Conservation (phyloP, 2,888 invertebrate species). For the Lamellibrachia columna region DNA sequence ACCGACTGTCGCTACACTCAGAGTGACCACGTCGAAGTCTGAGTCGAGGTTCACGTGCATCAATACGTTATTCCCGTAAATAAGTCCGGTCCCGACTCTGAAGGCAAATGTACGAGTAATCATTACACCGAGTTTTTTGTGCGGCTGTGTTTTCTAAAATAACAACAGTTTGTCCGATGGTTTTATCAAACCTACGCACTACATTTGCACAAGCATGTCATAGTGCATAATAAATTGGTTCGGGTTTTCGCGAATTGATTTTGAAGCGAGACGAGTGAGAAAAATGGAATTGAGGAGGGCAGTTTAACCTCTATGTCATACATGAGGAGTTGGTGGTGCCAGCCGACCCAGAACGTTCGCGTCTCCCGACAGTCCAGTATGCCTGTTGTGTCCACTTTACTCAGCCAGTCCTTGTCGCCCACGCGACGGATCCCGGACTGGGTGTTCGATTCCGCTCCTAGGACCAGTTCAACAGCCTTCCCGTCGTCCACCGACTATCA, state of each 20-base stretch:
- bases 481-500: background rate
- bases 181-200: too few species aligned
- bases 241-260: too few species aligned
- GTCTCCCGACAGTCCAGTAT: constrained; percentile 28
- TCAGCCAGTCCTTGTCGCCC: background rate
- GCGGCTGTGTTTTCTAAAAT: background rate
- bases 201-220: too few species aligned
- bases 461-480: constrained; percentile 24
- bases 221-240: too few species aligned
- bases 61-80: background rate
- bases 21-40: background rate
- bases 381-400: background rate
- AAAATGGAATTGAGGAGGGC: too few species aligned
- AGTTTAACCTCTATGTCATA: background rate
- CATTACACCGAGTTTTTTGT: background rate
- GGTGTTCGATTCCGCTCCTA: constrained; percentile 26
- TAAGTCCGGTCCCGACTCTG: background rate
- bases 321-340: constrained; percentile 24
- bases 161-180: too few species aligned
- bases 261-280: too few species aligned
- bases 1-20: background rate
- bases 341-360: constrained; percentile 29
- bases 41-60: background rate
- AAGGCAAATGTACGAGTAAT: background rate
- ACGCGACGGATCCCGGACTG: constrained; percentile 24